These are phyloP conservation scores for Malurus cyaneus DNA, from an alignment of 2,113 vertebrate species.

Conservation along the genomic window DNA sequence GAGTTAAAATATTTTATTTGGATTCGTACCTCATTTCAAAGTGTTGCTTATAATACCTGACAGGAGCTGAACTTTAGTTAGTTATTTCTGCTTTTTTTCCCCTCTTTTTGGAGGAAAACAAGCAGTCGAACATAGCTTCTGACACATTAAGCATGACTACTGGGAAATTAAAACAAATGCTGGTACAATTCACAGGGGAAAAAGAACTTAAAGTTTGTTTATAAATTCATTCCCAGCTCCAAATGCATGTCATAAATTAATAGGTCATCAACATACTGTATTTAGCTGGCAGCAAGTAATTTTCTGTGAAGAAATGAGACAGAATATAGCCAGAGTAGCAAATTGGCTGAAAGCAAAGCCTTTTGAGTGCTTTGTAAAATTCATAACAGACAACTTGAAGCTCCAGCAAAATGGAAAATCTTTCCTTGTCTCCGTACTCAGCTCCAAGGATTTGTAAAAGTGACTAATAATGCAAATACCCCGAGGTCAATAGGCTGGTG, in stretches of 20 bases:
- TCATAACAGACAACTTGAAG: not conserved
- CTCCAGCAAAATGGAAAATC: conserved; percentile 51
- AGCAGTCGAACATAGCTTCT: conserved; percentile 11
- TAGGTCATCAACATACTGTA: conserved; percentile 24
- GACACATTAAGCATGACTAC: conserved; percentile 40
- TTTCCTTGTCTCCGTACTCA: not conserved
- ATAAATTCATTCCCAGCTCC: conserved; percentile 46
- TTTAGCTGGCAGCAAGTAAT: conserved; percentile 37
- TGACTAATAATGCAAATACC: conserved; percentile 74
- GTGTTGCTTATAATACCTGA: conserved; percentile 57
- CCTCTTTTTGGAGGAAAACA: conserved; percentile 33
- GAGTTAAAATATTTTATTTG: conserved; percentile 66
- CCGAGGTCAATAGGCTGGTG: conserved; percentile 68
- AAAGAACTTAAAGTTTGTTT: conserved; percentile 50
- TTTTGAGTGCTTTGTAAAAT: not conserved
- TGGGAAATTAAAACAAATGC: conserved; percentile 55
- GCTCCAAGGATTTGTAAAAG: conserved; percentile 60
- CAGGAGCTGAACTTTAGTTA: conserved; percentile 46
- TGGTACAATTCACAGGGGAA: conserved; percentile 11
- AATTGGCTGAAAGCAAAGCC: not conserved
- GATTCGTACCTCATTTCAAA: conserved; percentile 67
- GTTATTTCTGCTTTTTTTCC: not conserved
- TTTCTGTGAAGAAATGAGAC: not conserved
- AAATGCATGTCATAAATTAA: conserved; percentile 61
- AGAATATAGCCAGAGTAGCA: conserved; percentile 10